Percentiles rank a stretch among this genome's conserved stretches.
phyloP scores from a whole-genome alignment of 2,888 invertebrate genomes.

The Habrosyne pyritoides region DNA sequence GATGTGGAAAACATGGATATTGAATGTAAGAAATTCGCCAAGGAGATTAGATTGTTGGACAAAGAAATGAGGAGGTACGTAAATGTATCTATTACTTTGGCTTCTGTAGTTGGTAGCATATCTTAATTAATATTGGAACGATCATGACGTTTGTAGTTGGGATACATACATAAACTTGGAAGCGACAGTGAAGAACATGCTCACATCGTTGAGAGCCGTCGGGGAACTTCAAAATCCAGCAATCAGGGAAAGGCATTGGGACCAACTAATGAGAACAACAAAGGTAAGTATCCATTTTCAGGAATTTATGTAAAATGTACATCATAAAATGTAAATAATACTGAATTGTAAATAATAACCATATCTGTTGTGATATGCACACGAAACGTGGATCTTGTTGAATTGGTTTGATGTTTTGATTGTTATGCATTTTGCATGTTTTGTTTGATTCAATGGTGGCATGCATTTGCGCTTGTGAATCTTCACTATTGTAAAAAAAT shows the following conservation, averaged over 20 bases:
- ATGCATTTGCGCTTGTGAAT: constrained; percentile 39
- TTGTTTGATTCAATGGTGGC: constrained; percentile 28
- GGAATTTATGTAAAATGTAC: background rate
- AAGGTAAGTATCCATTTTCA: constrained; percentile 85
- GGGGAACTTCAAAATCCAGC: constrained; percentile 98
- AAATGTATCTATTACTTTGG: background rate
- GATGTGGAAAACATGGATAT: constrained; percentile 99
- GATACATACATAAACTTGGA: constrained; percentile 95
- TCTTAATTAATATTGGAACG: background rate
- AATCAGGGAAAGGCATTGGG: constrained; percentile 98
- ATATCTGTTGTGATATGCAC: constrained; percentile 43
- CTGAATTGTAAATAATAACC: constrained; percentile 43
- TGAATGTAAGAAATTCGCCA: constrained; percentile 98
- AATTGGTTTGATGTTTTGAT: constrained; percentile 42
- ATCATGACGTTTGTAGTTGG: constrained; percentile 83
- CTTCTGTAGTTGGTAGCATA: constrained; percentile 1
- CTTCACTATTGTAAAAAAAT: constrained; percentile 26
- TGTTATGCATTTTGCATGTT: constrained; percentile 49
- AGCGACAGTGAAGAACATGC: constrained; percentile 97
- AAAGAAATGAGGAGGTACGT: constrained; percentile 94
- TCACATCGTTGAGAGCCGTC: constrained; percentile 96
- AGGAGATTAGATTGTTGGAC: constrained; percentile 94
- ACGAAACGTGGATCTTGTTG: constrained; percentile 25
- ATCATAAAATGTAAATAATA: constrained; percentile 48
- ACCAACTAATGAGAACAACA: constrained; percentile 97